These are phyloP conservation scores for Uria lomvia DNA, from an alignment of 2,113 vertebrate genomes.

Conservation along the genomic window DNA sequence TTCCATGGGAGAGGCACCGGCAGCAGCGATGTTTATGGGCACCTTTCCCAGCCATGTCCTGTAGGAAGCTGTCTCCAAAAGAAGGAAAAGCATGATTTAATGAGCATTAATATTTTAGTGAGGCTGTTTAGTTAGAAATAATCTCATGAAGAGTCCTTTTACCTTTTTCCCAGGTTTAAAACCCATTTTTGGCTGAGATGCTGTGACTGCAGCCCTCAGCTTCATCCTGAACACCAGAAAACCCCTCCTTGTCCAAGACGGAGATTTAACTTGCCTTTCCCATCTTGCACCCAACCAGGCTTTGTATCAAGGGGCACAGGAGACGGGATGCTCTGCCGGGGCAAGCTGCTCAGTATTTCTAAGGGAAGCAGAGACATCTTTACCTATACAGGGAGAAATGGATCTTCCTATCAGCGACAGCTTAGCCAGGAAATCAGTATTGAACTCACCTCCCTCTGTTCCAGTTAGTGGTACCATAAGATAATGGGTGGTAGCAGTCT, in stretches of 20 bases:
- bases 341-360: background rate
- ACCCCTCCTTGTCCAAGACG: background rate
- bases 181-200: rapidly evolving
- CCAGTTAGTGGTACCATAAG: background rate
- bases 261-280: background rate
- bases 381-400: background rate
- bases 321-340: background rate
- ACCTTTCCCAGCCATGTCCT: background rate
- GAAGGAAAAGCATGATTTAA: background rate
- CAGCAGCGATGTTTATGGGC: background rate
- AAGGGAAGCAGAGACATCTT: background rate
- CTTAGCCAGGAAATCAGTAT: background rate
- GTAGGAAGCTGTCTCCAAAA: background rate
- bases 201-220: background rate
- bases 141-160: background rate
- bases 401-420: background rate
- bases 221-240: background rate
- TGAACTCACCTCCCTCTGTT: background rate
- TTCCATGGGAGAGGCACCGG: background rate
- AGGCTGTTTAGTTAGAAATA: background rate
- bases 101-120: background rate
- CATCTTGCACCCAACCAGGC: background rate
- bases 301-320: background rate
- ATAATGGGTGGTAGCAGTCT: background rate
- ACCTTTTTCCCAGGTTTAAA: background rate